phyloP scores from a whole-genome alignment of 2,888 invertebrate species.

The Pollenia labialis region DNA sequence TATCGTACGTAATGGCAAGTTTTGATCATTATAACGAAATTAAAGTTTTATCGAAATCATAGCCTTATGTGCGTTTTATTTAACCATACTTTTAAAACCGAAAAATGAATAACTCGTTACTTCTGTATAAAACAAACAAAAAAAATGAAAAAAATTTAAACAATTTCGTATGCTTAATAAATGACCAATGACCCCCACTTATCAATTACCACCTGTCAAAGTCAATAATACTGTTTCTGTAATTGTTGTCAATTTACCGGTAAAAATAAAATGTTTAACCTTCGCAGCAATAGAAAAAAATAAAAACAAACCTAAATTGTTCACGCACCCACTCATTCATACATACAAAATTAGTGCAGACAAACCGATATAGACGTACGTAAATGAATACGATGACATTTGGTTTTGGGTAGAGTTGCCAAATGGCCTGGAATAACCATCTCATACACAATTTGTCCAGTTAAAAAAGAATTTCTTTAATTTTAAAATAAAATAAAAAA shows the following conservation, averaged over 20 bases:
- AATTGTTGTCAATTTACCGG: constrained; percentile 65
- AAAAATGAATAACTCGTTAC: too few relatives aligned
- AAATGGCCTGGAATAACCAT: too few relatives aligned
- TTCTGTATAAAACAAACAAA: constrained; percentile 3
- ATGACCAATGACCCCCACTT: constrained; percentile 73
- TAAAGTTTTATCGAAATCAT: too few relatives aligned
- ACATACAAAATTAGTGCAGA: background rate
- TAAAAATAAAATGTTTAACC: constrained; percentile 59
- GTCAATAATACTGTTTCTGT: constrained; percentile 45
- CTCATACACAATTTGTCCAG: too few relatives aligned
- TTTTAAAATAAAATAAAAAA: too few relatives aligned
- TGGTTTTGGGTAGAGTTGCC: background rate
- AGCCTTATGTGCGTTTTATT: too few relatives aligned
- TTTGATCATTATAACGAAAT: too few relatives aligned
- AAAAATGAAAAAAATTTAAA: background rate
- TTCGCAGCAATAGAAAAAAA: constrained; percentile 25
- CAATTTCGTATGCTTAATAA: constrained; percentile 43
- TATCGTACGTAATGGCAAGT: too few relatives aligned
- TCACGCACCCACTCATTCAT: constrained; percentile 5
- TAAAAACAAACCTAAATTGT: constrained; percentile 17
- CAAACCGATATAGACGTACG: background rate
- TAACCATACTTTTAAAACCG: too few relatives aligned
- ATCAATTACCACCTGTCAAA: constrained; percentile 77
- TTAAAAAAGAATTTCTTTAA: too few relatives aligned
- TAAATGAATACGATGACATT: background rate